Conservation (phyloP, 37 sponge, comb jelly and placozoan genomes). For the Diacarnus erythraeanus region DNA sequence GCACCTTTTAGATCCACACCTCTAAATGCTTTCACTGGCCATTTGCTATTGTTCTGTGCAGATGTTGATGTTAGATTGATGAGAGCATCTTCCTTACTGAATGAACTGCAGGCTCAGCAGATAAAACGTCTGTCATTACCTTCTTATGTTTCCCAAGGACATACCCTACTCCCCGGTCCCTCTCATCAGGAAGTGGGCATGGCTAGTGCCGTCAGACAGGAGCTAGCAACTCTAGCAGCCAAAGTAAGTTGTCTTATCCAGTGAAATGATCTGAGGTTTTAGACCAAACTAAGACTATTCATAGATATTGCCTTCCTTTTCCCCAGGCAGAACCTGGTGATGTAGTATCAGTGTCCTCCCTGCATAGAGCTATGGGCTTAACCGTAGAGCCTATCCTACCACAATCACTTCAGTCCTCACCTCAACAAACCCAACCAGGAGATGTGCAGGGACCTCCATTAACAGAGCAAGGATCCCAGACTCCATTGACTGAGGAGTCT, state of each 20-base stretch:
- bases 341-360: slow-evolving; percentile 45
- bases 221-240: slow-evolving; percentile 37
- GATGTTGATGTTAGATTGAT: slow-evolving; percentile 13
- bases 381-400: background rate
- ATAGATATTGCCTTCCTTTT: too few species aligned
- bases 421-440: background rate
- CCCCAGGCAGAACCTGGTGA: slow-evolving; percentile 1
- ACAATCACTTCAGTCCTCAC: background rate
- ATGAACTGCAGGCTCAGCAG: slow-evolving; percentile 38
- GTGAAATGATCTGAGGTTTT: background rate
- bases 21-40: too few species aligned
- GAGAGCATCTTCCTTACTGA: slow-evolving; percentile 36
- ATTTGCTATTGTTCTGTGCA: too few species aligned
- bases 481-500: too few species aligned
- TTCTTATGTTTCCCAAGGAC: slow-evolving; percentile 5
- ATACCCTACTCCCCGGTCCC: slow-evolving; percentile 18
- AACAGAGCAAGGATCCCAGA: too few species aligned
- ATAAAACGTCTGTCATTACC: slow-evolving; percentile 29
- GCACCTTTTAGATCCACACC: too few species aligned
- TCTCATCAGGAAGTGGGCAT: slow-evolving; percentile 36
- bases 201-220: slow-evolving; percentile 21
- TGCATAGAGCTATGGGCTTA: slow-evolving; percentile 79
- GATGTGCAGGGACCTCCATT: background rate
- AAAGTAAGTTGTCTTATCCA: too few species aligned
- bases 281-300: too few species aligned